Percentiles rank a stretch among this genome's conserved stretches.
phyloP scores from a whole-genome alignment of 2,888 invertebrate species.

The Xanthorhoe designata region DNA sequence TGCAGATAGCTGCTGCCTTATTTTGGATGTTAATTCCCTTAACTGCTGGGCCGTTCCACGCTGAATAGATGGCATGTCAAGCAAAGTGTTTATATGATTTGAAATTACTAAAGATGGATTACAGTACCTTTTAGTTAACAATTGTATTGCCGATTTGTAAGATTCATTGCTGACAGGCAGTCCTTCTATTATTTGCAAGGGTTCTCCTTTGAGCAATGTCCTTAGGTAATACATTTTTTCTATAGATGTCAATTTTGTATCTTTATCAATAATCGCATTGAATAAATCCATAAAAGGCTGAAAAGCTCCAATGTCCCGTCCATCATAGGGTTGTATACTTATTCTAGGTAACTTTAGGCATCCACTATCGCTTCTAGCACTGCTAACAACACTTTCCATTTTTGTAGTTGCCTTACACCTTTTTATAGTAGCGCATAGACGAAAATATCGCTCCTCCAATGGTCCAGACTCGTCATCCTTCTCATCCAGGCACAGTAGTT shows the following conservation, averaged over 20 bases:
- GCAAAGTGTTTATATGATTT: constrained; percentile 1
- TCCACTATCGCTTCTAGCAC: not conserved
- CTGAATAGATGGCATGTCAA: constrained; percentile 12
- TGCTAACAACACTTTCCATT: not conserved
- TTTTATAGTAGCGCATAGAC: not conserved
- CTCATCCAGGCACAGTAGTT: not conserved
- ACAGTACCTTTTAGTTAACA: constrained; percentile 7
- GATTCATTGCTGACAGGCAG: constrained; percentile 7
- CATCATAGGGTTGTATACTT: constrained; percentile 2
- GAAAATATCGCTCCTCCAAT: not conserved
- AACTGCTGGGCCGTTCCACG: constrained; percentile 11
- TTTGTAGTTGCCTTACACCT: no score
- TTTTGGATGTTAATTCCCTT: not conserved
- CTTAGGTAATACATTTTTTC: constrained; percentile 6
- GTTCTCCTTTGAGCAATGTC: constrained; percentile 2
- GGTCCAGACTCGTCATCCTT: not conserved
- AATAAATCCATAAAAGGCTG: constrained; percentile 11
- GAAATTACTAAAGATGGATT: constrained; percentile 4
- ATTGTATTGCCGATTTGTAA: not conserved
- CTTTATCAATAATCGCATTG: not conserved
- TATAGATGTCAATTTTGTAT: not conserved
- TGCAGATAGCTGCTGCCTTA: constrained; percentile 11
- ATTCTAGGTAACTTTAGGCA: constrained; percentile 8
- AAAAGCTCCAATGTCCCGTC: not conserved
- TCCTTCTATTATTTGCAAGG: constrained; percentile 7